Evolutionary conservation across 2,113 vertebrate genomes (phyloP), one percentile per base, ranked within the genome.

Genomic region (Dermatemys mawii): DNA sequence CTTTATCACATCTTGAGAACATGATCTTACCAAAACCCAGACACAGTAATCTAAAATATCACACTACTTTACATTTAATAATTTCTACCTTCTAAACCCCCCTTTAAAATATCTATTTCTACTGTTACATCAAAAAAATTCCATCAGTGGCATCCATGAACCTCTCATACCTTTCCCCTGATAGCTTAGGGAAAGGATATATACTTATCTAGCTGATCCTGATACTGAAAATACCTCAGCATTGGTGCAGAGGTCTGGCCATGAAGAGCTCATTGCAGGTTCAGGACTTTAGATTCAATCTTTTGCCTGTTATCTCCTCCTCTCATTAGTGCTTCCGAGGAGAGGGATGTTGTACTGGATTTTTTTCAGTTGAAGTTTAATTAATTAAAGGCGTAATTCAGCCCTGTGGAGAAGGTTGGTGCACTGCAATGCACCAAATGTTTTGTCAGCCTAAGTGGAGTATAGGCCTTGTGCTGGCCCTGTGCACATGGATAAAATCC

Each of bases 121-220:
- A 84, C 27, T 17, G 78, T 78, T 5, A 38, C 1, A 4, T 89
- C 84, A 81, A 86, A 88, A 17, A 89, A 83, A 87, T 6, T 27
- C 29, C 55, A 3, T 44, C 9, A 50, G 13, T 48, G 8, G 1
- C 54, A 87, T 13, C 51, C 35, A n/a, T 67, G 12, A 81, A 17
- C 55, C 63, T 63, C 82, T 84, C 26, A 8, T 73, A 46, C 5
- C 1, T 1, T 29, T 83, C 81, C 1, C 55, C 46, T 49, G 9
- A 14, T 27, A 84, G 16, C 46, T 12, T 26, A 91, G 16, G 24
- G 83, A 92, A 55, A 54, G 8, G 29, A 67, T 38, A 67, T 78
- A 63, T 2, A 51, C 24, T 8, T 13, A 51, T 70, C 2, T 87
- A 92, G 12, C 5, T 44, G 6, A 0, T 1, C 32, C 3, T 14